Evolutionary conservation across 1,140 invertebrate species (phyloP), one percentile per base, ranked within the genome.

Genomic region (Metopolophium dirhodum): DNA sequence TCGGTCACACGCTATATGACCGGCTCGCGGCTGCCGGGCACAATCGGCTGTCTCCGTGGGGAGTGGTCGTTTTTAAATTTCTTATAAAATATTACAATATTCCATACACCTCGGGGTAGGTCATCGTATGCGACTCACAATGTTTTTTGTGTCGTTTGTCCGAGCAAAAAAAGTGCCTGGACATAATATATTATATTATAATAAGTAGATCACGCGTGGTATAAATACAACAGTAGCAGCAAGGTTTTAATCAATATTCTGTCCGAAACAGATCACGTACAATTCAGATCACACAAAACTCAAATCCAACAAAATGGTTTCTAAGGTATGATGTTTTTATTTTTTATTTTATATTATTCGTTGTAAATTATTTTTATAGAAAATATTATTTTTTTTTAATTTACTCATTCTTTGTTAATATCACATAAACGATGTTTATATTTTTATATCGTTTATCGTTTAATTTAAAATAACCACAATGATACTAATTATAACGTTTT

Each of bases 41-140:
- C 26, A 47, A 47, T 77, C n/a, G 68, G 20, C n/a, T 83, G 57
- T 91, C n/a, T n/a, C 90, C n/a, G 20, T 91, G 22, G 68, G 90
- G 90, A 91, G 90, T 82, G 90, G 90, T 22, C 45, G 68, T 91
- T 91, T 49, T 91, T 23, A 30, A 37, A 89, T 91, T 68, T 68
- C 61, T 8, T 54, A 35, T 61, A 90, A 90, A 90, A 61, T 9
- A 30, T 23, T 51, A 7, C 11, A 41, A 37, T 37, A 83, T 83
- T 11, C 23, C 22, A 37, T 83, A 22, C 30, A 47, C 90, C 45
- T 82, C 90, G 22, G 90, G 90, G 90, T 91, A 91, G 90, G 47
- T 91, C 68, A 51, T 35, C 30, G 68, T 45, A 51, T 26, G 23
- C 11, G 82, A 83, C n/a, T 6, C 3, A 82, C n/a, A 57, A 83